phyloP scores from a whole-genome alignment of 1,140 invertebrate genomes.

The Anadara kagoshimensis region DNA sequence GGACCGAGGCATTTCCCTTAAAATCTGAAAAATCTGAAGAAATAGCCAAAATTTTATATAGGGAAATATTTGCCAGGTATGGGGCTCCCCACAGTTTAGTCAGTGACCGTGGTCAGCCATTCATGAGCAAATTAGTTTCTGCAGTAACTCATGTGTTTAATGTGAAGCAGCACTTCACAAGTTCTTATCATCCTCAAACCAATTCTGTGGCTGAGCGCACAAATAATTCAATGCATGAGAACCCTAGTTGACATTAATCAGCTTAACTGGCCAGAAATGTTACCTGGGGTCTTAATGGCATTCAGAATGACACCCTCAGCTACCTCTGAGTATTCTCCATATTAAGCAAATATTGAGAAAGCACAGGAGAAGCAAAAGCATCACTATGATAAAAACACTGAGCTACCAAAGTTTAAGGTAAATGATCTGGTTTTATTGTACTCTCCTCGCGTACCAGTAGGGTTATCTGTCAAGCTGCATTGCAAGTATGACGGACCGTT shows the following conservation, averaged over 20 bases:
- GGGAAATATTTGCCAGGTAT: too few relatives aligned
- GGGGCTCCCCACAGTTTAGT: conserved; percentile 33
- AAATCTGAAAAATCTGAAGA: too few relatives aligned
- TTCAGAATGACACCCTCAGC: conserved; percentile 12
- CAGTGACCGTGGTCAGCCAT: conserved; percentile 39
- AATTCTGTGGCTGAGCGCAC: conserved; percentile 16
- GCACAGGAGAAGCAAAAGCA: conserved; percentile 6
- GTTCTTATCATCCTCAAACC: conserved; percentile 49
- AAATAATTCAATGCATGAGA: conserved; percentile 7
- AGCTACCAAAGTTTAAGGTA: neutral
- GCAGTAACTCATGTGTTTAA: conserved; percentile 49
- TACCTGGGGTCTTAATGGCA: too few relatives aligned
- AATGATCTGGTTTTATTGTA: too few relatives aligned
- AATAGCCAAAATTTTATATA: too few relatives aligned
- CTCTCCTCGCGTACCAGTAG: too few relatives aligned
- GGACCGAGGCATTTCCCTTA: too few relatives aligned
- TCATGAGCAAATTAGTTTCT: conserved; percentile 47
- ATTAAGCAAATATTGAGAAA: conserved; percentile 17
- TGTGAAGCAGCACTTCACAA: conserved; percentile 42
- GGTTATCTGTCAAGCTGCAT: too few relatives aligned
- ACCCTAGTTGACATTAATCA: conserved; percentile 1
- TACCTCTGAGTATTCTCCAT: conserved; percentile 21
- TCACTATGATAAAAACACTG: conserved; percentile 18
- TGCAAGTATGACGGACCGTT: too few relatives aligned
- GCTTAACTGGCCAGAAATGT: conserved; percentile 10